Base-by-base conservation (phyloP, 2,113 vertebrate species). In the Gila orcuttii region DNA sequence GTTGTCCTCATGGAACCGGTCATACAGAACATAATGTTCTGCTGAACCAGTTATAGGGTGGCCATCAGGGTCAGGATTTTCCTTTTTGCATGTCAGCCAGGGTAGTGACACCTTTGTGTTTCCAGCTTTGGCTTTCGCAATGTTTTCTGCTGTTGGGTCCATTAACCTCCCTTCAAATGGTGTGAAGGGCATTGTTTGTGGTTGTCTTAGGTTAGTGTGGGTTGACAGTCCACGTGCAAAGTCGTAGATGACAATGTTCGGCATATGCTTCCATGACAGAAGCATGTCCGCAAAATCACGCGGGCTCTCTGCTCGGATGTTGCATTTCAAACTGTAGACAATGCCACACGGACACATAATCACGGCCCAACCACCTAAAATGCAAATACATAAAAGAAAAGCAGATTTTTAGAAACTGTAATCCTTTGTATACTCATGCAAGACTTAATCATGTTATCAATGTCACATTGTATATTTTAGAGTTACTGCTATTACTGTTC, bases 1-100 rank as follows among this genome's bases (percentile, higher is more conserved):
- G 60, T 84, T 87, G 11, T 62, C 73, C 31, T 87, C 74, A 79
- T 84, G 82, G n/a, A 59, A 83, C 15, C 25, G 39, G 60, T 87
- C 80, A 78, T 78, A 87, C 7, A 84, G 57, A 50, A 60, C 55
- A 78, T 77, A 83, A 68, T 87, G 71, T 31, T 87, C 57, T 33
- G 86, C 57, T 68, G 71, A 87, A 36, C 86, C 86, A 3, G 71
- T 84, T 60, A 83, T 31, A 6, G 81, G 86, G 77, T 87, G 86
- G 39, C 86, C 55, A 84, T 84, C 31, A 25, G 52, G n/a, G 60
- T 84, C 81, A 55, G 80, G 71, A 8, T 36, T 71, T 4, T 17
- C 2, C 69, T 83, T 78, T 42, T 83, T 86, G 25, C 13, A 50
- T 1, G 66, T 78, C 10, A 87, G 55, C 80, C 86, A 87, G 52